Percentiles rank a stretch among this genome's conserved stretches.
Conservation (phyloP, 2,113 vertebrate species). For the Zonotrichia leucophrys region DNA sequence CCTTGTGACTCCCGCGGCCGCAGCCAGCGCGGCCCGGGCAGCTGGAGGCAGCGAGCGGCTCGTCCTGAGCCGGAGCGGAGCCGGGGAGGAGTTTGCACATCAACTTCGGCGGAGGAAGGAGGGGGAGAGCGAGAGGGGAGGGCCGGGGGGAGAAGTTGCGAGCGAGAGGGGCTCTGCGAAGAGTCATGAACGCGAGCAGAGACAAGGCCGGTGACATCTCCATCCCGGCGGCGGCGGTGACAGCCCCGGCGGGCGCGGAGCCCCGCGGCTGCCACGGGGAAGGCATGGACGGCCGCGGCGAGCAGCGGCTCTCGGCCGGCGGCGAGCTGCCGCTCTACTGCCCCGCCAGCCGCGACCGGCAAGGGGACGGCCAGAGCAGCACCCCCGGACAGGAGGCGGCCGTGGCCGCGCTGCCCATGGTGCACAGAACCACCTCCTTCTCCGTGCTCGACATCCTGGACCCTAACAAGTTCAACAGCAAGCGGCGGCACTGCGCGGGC, state of each 20-base stretch:
- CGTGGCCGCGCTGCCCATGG: constrained; percentile 65
- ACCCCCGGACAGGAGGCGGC: constrained; percentile 79
- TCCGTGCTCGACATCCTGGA: constrained; percentile 97
- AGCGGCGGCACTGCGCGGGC: constrained; percentile 68
- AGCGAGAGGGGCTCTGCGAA: not conserved
- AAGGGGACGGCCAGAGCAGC: constrained; percentile 78
- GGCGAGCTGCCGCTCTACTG: constrained; percentile 73
- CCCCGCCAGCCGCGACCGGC: constrained; percentile 75
- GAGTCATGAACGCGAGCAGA: constrained; percentile 78
- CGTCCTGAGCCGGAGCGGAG: not conserved
- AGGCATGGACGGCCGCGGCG: constrained; percentile 72
- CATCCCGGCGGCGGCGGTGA: constrained; percentile 61
- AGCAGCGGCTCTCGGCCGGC: constrained; percentile 72
- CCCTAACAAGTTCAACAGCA: constrained; percentile 95
- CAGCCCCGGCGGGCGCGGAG: constrained; percentile 54
- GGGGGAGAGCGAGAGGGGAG: not conserved
- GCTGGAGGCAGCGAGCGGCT: not conserved
- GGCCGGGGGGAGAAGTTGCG: not conserved
- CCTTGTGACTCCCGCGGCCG: constrained; percentile 40
- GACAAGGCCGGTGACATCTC: constrained; percentile 80
- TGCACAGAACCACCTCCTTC: constrained; percentile 93
- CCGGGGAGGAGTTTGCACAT: constrained; percentile 44
- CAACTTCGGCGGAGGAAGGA: constrained; percentile 29
- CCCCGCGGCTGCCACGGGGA: constrained; percentile 61
- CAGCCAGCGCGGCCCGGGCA: not conserved